A percentile compares a stretch with the other conserved stretches of the same genome.
Conservation (phyloP, 1,140 invertebrate species). For the Drosophila trapezifrons region DNA sequence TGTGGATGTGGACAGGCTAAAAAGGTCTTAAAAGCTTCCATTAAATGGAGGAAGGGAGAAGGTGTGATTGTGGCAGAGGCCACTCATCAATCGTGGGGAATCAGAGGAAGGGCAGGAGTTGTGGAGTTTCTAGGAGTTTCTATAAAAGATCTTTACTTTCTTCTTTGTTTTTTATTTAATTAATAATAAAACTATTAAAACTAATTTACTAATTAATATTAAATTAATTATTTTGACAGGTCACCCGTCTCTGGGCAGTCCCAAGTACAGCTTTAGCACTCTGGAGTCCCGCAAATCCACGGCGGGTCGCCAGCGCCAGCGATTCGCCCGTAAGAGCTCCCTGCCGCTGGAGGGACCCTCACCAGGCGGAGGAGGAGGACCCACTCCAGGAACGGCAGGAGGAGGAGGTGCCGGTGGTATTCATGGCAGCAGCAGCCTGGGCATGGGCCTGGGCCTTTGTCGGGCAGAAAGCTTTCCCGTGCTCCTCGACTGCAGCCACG, state of each 20-base stretch:
- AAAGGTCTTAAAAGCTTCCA: conserved; percentile 37
- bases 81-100: not conserved
- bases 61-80: conserved; percentile 10
- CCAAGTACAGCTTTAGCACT: conserved; percentile 84
- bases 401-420: not conserved
- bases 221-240: conserved; percentile 35
- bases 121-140: not conserved
- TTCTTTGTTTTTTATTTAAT: not conserved
- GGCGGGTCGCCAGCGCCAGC: conserved; percentile 69
- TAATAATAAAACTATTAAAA: no score
- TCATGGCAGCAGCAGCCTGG: conserved; percentile 60
- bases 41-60: not conserved
- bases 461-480: conserved; percentile 82
- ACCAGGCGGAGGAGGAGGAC: not conserved
- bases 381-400: not conserved
- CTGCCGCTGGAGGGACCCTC: conserved; percentile 67
- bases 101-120: not conserved
- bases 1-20: conserved; percentile 6
- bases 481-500: conserved; percentile 81
- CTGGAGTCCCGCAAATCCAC: conserved; percentile 80
- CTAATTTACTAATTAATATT: no score
- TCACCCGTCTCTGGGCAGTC: conserved; percentile 78
- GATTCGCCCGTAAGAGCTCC: conserved; percentile 80
- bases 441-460: conserved; percentile 72
- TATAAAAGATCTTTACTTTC: no score